Conservation (phyloP, 2,888 invertebrate genomes). For the Sussaba pulchella region DNA sequence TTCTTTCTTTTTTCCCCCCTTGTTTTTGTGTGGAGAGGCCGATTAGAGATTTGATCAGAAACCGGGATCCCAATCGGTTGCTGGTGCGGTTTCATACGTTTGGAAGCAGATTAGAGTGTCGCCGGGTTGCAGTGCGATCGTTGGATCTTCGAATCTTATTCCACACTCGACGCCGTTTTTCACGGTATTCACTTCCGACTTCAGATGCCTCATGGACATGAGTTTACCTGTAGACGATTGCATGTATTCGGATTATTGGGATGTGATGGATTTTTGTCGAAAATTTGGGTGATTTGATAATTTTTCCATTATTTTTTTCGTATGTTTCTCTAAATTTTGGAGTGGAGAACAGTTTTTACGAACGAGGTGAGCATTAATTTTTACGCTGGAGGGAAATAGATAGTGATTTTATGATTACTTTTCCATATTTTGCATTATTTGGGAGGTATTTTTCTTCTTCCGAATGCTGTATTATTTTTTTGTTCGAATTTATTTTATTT, state of each 20-base stretch:
- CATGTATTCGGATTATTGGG: background rate
- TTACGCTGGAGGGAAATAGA: no score
- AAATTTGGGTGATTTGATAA: no score
- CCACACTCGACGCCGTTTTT: conserved; percentile 96
- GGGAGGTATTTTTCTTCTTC: background rate
- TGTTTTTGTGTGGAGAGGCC: conserved; percentile 6
- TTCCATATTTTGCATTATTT: no score
- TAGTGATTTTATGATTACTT: no score
- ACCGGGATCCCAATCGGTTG: conserved; percentile 94
- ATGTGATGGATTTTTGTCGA: background rate
- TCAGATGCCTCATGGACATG: conserved; percentile 94
- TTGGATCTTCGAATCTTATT: conserved; percentile 89
- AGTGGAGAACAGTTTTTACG: no score
- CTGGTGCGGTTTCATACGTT: conserved; percentile 87
- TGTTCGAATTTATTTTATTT: background rate
- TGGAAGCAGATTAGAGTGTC: conserved; percentile 93
- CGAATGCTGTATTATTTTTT: no score
- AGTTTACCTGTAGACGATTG: conserved; percentile 87
- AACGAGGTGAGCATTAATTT: no score
- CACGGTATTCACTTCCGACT: conserved; percentile 93
- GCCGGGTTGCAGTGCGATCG: conserved; percentile 89
- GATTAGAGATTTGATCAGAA: conserved; percentile 85
- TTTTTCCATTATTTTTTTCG: no score
- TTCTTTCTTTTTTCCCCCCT: background rate
- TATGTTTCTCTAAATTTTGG: no score